These are phyloP conservation scores for Ambastaia sidthimunki DNA, from an alignment of 2,797 vertebrate genomes.

Conservation along the genomic window DNA sequence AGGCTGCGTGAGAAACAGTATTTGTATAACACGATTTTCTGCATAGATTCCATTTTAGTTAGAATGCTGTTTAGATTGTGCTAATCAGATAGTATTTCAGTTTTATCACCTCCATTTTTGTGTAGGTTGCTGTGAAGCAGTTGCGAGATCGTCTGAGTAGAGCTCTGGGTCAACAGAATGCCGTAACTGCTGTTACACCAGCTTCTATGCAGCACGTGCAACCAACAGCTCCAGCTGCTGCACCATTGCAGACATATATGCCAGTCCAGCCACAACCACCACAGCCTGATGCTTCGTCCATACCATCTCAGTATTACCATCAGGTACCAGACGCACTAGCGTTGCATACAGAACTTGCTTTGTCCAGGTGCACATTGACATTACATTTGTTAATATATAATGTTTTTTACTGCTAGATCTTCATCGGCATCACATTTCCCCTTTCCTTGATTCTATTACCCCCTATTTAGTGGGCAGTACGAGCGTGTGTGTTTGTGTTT, in stretches of 20 bases:
- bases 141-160: constrained; percentile 86
- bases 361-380: background rate
- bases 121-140: constrained; percentile 81
- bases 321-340: constrained; percentile 65
- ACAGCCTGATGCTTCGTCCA: constrained; percentile 53
- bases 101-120: background rate
- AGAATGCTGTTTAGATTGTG: too few relatives aligned
- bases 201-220: constrained; percentile 48
- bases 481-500: constrained; percentile 83
- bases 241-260: constrained; percentile 65
- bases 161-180: constrained; percentile 81
- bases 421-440: background rate
- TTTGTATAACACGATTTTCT: too few relatives aligned
- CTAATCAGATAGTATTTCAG: background rate
- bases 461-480: constrained; percentile 75
- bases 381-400: background rate
- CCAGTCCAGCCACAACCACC: constrained; percentile 70
- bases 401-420: background rate
- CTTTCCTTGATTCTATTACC: constrained; percentile 45
- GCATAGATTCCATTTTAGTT: too few relatives aligned
- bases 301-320: constrained; percentile 76
- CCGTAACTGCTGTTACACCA: constrained; percentile 50
- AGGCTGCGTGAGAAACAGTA: too few relatives aligned
- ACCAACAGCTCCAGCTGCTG: constrained; percentile 61
- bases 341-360: background rate